Evolutionary conservation across 2,888 invertebrate genomes (phyloP), one percentile per base, ranked within the genome.

Genomic region (Andricus curvator): DNA sequence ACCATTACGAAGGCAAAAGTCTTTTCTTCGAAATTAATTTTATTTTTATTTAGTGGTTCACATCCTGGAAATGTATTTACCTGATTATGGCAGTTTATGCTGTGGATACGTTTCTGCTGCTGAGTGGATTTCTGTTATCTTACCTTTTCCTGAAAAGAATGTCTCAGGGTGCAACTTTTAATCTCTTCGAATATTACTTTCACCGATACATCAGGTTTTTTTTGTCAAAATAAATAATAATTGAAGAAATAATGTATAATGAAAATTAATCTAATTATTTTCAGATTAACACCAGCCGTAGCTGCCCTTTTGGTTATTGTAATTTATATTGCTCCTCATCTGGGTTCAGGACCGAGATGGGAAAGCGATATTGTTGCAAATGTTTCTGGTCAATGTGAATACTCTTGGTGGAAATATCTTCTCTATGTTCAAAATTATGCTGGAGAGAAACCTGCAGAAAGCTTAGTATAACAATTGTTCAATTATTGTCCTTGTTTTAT

Each of bases 241-340:
- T 44, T 4, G 13, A 15, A 44, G 13, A 44, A 44, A 15, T 44
- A 4, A 44, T 44, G 3, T 44, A 15, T 44, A 44, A 15, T 44
- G 0, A 44, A 44, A 44, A 44, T 44, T 4, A 15, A 4, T 44
- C 2, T 15, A 9, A n/a, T 17, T 44, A 44, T 68, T 82, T 82
- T 91, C 65, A 94, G 95, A 83, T 89, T 95, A 78, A 95, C 95
- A 0, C 95, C 95, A 0, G 93, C 94, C 0, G 93, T 94, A 22
- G 93, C 93, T 33, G 92, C 94, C 1, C 91, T 94, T 25, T 90
- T 95, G 33, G 88, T 94, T 1, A 92, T 94, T 77, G 92, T 93
- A 25, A 93, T 94, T 81, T 93, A 94, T 15, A 89, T 95, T 41
- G 90, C 93, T 56, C 92, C 93, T 33, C 93, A 94, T 84, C 85